These are phyloP conservation scores for Ryuthela nishihirai DNA, from an alignment of 2,888 invertebrate genomes.

Conservation along the genomic window DNA sequence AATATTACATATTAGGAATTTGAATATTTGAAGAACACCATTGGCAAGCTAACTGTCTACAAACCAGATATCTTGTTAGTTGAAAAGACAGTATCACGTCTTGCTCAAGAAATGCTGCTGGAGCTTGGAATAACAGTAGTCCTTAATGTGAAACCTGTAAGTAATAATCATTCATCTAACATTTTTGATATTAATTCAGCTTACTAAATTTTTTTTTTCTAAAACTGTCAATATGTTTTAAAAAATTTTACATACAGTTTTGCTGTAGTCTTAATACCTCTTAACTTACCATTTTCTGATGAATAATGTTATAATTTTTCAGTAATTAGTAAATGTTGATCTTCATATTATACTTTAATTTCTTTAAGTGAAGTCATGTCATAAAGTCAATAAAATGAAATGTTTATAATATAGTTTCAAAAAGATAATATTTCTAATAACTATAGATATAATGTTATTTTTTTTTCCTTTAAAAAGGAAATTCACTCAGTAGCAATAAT, in stretches of 20 bases:
- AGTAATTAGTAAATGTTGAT: neutral
- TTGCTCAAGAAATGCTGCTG: constrained; percentile 82
- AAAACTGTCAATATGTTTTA: too few species aligned
- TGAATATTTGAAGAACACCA: constrained; percentile 78
- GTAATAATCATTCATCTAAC: constrained; percentile 28
- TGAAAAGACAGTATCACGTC: constrained; percentile 72
- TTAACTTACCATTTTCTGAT: neutral
- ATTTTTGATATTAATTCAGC: too few species aligned
- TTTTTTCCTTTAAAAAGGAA: too few species aligned
- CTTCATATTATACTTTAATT: neutral
- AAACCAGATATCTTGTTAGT: constrained; percentile 85
- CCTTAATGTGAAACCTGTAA: constrained; percentile 69
- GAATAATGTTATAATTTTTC: neutral
- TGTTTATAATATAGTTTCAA: neutral
- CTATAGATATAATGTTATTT: too few species aligned
- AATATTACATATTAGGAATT: constrained; percentile 61
- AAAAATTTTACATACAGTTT: too few species aligned
- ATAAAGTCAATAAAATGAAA: neutral
- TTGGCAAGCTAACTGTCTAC: constrained; percentile 76
- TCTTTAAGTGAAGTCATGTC: neutral
- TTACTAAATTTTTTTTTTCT: too few species aligned
- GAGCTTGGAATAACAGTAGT: constrained; percentile 78
- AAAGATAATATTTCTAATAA: too few species aligned
- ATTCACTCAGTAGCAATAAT: too few species aligned
- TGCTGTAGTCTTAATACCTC: too few species aligned